Percentiles rank a stretch among this genome's conserved stretches.
Conservation (phyloP, 1,140 invertebrate species). For the Pseudomyrmex pallidus region DNA sequence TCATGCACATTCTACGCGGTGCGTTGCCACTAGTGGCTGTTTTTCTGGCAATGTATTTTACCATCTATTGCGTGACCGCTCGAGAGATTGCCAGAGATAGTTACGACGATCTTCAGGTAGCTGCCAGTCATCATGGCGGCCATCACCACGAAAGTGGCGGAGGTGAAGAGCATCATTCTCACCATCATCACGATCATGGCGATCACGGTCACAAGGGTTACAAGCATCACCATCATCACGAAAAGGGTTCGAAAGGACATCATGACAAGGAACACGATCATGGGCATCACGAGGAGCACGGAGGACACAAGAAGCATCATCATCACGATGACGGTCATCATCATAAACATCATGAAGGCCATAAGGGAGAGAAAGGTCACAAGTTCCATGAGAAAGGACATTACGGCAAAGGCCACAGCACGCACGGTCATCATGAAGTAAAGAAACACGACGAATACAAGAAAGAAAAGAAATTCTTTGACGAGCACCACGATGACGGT, state of each 20-base stretch:
- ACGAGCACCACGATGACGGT: conserved; percentile 92
- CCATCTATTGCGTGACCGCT: conserved; percentile 53
- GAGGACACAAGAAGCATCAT: conserved; percentile 89
- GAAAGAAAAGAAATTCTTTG: conserved; percentile 91
- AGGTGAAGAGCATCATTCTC: conserved; percentile 86
- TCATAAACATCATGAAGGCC: conserved; percentile 87
- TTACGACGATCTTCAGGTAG: conserved; percentile 58
- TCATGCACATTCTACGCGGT: conserved; percentile 28
- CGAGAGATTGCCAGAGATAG: conserved; percentile 54
- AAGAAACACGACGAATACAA: conserved; percentile 90
- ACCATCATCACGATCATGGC: conserved; percentile 81
- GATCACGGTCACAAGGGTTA: conserved; percentile 87
- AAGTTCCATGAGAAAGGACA: conserved; percentile 89
- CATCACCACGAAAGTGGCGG: conserved; percentile 85
- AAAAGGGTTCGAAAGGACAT: conserved; percentile 89
- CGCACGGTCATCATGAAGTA: conserved; percentile 88
- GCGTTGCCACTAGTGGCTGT: conserved; percentile 23
- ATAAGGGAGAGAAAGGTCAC: conserved; percentile 88
- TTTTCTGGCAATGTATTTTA: conserved; percentile 41
- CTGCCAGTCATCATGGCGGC: conserved; percentile 78
- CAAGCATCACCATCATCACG: conserved; percentile 87
- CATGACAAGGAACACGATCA: conserved; percentile 88
- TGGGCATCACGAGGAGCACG: conserved; percentile 88
- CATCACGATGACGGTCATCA: conserved; percentile 89
- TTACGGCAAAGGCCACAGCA: conserved; percentile 89